Percentiles rank a stretch among this genome's conserved stretches.
phyloP scores from a whole-genome alignment of 2,888 invertebrate genomes.

The Diplolepis rosae region DNA sequence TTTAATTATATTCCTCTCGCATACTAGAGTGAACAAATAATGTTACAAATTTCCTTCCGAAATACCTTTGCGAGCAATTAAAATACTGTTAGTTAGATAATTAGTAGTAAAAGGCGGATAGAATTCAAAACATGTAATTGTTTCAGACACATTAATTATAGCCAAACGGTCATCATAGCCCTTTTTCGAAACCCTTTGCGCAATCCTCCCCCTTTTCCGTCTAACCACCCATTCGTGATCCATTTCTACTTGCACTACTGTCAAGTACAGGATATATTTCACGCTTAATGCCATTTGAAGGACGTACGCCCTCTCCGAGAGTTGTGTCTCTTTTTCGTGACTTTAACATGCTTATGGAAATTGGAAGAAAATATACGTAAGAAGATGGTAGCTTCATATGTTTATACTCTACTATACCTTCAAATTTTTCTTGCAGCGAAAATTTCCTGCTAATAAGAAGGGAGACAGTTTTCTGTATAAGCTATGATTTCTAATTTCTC shows the following conservation, averaged over 20 bases:
- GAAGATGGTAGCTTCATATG: not conserved
- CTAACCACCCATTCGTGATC: not conserved
- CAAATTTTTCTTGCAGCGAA: not conserved
- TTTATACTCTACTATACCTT: not conserved
- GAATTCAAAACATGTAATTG: conserved; percentile 1
- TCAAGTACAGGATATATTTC: conserved; percentile 30
- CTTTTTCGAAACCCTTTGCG: conserved; percentile 29
- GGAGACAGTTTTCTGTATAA: conserved; percentile 1
- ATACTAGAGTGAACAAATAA: too few relatives aligned
- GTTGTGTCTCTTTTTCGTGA: conserved; percentile 13
- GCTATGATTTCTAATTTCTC: not conserved
- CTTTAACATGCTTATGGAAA: conserved; percentile 29
- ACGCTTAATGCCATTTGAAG: conserved; percentile 27
- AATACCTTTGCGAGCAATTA: not conserved
- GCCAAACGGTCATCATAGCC: conserved; percentile 13
- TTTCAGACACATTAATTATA: conserved; percentile 29
- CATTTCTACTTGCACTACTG: conserved; percentile 28
- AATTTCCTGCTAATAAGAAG: not conserved
- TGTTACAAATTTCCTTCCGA: too few relatives aligned
- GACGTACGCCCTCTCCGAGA: conserved; percentile 5
- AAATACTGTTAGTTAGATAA: not conserved
- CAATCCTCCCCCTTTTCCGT: conserved; percentile 20
- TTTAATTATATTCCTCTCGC: too few relatives aligned
- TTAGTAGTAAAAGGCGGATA: not conserved
- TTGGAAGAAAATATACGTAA: not conserved